Base-by-base conservation (phyloP, 2,888 invertebrate genomes). In the Agrotis exclamationis region DNA sequence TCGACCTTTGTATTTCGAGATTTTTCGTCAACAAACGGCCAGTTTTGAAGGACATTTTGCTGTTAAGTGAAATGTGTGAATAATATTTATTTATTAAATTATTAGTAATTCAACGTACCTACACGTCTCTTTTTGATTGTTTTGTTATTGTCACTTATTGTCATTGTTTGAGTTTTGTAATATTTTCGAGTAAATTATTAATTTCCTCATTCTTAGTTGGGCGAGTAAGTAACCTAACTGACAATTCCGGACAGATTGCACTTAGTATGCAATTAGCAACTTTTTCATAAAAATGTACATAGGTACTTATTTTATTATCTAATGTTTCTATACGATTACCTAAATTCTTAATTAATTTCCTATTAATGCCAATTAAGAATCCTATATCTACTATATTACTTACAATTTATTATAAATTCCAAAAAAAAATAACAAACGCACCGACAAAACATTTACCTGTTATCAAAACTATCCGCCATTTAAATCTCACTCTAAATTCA, bases 381-480 rank as follows among this genome's bases (percentile, higher is more conserved):
- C 3, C 5, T 5, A 44, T 44, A 14, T 44, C 14, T 13, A 11
- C 44, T 44, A 59, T n/a, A 22, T n/a, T n/a, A n/a, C n/a, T n/a
- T n/a, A n/a, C n/a, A n/a, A n/a, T n/a, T n/a, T n/a, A n/a, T n/a
- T n/a, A 22, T 4, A 20, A 20, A 3, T 0, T 20, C 16, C 2
- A 5, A 2, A n/a, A 62, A 47, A 44, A 44, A 53, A 24, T 16
- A 16, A 4, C 14, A n/a, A 22, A 47, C 33, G n/a, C n/a, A 44
- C n/a, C 7, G n/a, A 14, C 20, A 33, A 51, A 57, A 56, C 18
- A 33, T 77, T 60, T 70, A 62, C n/a, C 22, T 70, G 16, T 4
- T 59, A 45, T 47, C 44, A 57, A 70, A 54, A 48, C 59, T 59
- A 39, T 20, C 45, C 47, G 63, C 76, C 76, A 77, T 80, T 80